phyloP scores from a whole-genome alignment of 92 coral and sea anemone genomes.

The Actinostola sp. region DNA sequence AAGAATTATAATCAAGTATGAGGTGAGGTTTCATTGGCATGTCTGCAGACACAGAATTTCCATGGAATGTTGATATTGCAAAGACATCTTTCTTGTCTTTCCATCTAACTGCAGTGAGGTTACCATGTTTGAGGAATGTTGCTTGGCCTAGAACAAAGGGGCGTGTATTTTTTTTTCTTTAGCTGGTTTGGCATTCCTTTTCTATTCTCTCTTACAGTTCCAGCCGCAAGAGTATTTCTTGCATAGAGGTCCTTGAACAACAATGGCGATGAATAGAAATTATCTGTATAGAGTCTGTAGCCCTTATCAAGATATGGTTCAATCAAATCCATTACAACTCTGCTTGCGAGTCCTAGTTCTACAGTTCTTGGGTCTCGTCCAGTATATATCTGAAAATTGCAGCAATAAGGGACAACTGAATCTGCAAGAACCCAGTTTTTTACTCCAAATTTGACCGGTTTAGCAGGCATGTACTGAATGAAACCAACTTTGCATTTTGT shows the following conservation, averaged over 20 bases:
- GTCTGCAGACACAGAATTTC: slow-evolving; percentile 48
- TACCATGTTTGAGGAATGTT: slow-evolving; percentile 7
- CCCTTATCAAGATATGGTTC: slow-evolving; percentile 32
- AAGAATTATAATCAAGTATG: slow-evolving; percentile 32
- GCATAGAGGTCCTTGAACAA: slow-evolving; percentile 35
- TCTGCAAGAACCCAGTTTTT: slow-evolving; percentile 47
- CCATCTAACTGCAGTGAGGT: slow-evolving; percentile 47
- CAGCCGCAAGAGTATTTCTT: slow-evolving; percentile 38
- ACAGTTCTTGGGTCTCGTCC: slow-evolving; percentile 33
- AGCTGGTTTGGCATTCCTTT: slow-evolving; percentile 21
- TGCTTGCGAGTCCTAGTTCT: slow-evolving; percentile 41
- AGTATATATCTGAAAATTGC: slow-evolving; percentile 6
- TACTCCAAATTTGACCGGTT: slow-evolving; percentile 36
- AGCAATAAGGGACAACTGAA: slow-evolving; percentile 24
- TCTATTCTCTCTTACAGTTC: slow-evolving; percentile 30
- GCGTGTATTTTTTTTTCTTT: neutral
- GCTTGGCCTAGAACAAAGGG: too few species aligned
- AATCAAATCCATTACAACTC: slow-evolving; percentile 41
- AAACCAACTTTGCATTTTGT: slow-evolving; percentile 32
- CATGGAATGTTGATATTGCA: slow-evolving; percentile 61
- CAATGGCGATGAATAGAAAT: slow-evolving; percentile 37
- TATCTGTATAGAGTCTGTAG: slow-evolving; percentile 37
- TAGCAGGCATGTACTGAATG: slow-evolving; percentile 39
- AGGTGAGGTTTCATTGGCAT: slow-evolving; percentile 39
- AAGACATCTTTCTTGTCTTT: slow-evolving; percentile 65